These are phyloP conservation scores for Parnassius orleans DNA, from an alignment of 2,888 invertebrate genomes.

Conservation along the genomic window DNA sequence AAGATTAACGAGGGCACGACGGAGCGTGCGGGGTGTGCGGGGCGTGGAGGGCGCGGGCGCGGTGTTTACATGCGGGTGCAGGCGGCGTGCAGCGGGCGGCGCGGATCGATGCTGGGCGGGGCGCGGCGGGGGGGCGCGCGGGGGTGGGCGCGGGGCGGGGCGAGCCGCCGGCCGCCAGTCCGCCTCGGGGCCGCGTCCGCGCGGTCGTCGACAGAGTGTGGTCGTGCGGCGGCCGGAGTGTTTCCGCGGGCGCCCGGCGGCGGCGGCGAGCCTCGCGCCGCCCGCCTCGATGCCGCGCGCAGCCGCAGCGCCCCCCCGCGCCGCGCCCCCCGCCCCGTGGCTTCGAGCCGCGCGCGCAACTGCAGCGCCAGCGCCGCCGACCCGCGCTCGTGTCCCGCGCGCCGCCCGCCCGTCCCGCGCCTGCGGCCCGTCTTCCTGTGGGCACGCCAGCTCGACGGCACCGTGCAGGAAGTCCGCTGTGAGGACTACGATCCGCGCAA, in stretches of 20 bases:
- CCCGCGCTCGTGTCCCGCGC: constrained; percentile 72
- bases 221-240: constrained; percentile 73
- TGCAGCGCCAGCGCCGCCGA: constrained; percentile 60
- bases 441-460: constrained; percentile 90
- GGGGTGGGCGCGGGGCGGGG: constrained; percentile 48
- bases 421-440: constrained; percentile 92
- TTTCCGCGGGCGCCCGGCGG: constrained; percentile 72
- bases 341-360: constrained; percentile 56
- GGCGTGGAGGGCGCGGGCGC: constrained; percentile 82
- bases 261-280: constrained; percentile 78
- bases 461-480: constrained; percentile 91
- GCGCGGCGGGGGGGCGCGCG: constrained; percentile 53
- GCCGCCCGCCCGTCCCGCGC: constrained; percentile 67
- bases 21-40: constrained; percentile 47
- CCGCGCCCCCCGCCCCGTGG: constrained; percentile 74
- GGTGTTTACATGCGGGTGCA: constrained; percentile 85
- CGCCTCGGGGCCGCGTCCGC: constrained; percentile 76
- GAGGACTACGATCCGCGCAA: constrained; percentile 94
- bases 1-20: constrained; percentile 74
- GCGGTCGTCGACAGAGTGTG: constrained; percentile 69
- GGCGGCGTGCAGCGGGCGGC: constrained; percentile 64
- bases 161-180: constrained; percentile 58
- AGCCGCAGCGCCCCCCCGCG: constrained; percentile 43
- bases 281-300: constrained; percentile 81
- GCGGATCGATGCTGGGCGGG: constrained; percentile 48